These are phyloP conservation scores for Cyanistes caeruleus DNA, from an alignment of 2,113 vertebrate genomes.

Conservation along the genomic window DNA sequence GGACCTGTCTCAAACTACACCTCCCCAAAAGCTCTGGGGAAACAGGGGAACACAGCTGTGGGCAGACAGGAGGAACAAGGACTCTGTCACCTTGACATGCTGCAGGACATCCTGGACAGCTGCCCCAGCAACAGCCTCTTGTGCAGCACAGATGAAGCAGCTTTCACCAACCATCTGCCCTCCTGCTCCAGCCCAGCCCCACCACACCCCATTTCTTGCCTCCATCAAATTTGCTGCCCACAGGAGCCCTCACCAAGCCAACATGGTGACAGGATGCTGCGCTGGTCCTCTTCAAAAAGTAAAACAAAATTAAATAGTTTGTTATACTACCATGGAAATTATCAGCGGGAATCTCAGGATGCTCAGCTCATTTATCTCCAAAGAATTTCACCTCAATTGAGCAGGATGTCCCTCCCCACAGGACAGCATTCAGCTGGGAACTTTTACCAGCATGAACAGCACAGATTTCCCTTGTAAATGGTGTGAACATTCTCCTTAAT, in stretches of 20 bases:
- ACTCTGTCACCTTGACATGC: neutral
- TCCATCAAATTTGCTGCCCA: fast-evolving
- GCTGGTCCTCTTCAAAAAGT: neutral
- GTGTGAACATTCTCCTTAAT: slow-evolving; percentile 28
- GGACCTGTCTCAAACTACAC: neutral
- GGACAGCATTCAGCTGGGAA: neutral
- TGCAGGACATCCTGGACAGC: neutral
- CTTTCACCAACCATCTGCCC: neutral
- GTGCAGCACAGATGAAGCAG: neutral
- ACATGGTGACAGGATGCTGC: fast-evolving
- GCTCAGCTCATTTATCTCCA: neutral
- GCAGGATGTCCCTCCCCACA: neutral
- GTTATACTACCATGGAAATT: neutral
- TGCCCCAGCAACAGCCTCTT: neutral
- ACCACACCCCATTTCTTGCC: neutral
- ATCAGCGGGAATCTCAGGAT: neutral
- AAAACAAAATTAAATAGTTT: neutral
- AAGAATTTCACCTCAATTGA: neutral
- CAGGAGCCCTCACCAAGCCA: neutral
- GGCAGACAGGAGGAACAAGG: neutral
- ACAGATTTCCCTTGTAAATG: neutral
- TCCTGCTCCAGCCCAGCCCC: neutral
- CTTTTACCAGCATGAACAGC: neutral
- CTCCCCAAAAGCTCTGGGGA: fast-evolving
- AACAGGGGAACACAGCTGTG: neutral